Evolutionary conservation across 2,888 invertebrate species (phyloP).

Genomic region (Yponomeuta cagnagella): DNA sequence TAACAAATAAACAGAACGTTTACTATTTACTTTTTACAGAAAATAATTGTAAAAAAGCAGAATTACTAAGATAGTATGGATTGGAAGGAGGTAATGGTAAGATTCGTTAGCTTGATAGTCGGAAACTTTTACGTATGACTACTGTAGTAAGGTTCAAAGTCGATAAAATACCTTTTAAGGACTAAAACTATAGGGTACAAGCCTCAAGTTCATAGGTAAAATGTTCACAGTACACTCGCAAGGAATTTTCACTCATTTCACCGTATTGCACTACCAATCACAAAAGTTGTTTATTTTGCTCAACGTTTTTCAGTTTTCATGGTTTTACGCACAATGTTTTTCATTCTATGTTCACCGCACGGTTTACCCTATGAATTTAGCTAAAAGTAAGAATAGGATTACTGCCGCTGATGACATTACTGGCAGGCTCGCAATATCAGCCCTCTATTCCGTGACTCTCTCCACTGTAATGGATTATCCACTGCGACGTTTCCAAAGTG

Average conservation of each 20-base stretch:
- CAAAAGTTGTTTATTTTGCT: neutral
- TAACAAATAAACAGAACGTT: too few relatives aligned
- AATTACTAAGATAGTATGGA: slow-evolving; percentile 1
- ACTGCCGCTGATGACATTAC: too few relatives aligned
- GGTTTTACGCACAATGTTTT: neutral
- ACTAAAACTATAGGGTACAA: neutral
- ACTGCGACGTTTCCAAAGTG: too few relatives aligned
- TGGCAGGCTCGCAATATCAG: too few relatives aligned
- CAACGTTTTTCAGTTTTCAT: neutral
- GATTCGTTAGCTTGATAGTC: neutral
- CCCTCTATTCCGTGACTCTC: too few relatives aligned
- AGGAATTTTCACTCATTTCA: neutral
- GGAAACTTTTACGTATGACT: neutral
- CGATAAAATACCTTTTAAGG: neutral
- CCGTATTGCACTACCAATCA: neutral
- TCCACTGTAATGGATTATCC: too few relatives aligned
- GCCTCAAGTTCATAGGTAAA: neutral
- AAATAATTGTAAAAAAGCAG: neutral
- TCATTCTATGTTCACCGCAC: neutral
- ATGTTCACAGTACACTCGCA: neutral
- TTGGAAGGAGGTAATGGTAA: neutral
- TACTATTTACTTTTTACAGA: too few relatives aligned
- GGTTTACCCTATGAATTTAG: neutral
- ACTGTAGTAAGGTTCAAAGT: neutral
- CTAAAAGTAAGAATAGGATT: too few relatives aligned